Conservation (phyloP, 2,888 invertebrate species). For the Fragum sueziense region DNA sequence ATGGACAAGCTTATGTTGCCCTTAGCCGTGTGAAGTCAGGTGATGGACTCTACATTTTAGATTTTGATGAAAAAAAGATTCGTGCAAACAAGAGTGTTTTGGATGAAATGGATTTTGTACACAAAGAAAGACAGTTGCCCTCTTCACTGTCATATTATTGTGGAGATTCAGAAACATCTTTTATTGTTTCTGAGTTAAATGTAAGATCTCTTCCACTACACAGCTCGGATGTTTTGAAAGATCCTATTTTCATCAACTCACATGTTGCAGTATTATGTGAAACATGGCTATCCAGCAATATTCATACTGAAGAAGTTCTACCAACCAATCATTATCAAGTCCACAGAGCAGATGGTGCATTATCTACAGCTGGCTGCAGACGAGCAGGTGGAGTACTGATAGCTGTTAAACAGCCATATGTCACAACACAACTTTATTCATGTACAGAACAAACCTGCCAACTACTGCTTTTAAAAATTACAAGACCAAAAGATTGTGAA, state of each 20-base stretch:
- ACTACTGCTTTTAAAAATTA: too few species aligned
- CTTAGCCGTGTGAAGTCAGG: conserved; percentile 45
- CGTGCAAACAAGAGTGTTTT: not conserved
- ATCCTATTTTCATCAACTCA: conserved; percentile 10
- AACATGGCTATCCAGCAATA: conserved; percentile 17
- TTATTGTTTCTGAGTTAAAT: too few species aligned
- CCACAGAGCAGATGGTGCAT: too few species aligned
- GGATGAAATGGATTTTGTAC: not conserved
- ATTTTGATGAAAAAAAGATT: conserved; percentile 35
- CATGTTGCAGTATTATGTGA: conserved; percentile 17
- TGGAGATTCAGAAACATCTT: conserved; percentile 1
- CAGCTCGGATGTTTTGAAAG: conserved; percentile 6
- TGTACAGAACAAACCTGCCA: too few species aligned
- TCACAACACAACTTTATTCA: too few species aligned
- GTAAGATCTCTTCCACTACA: too few species aligned
- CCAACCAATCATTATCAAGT: not conserved
- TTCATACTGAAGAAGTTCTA: not conserved
- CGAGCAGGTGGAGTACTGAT: too few species aligned
- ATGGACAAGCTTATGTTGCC: conserved; percentile 45
- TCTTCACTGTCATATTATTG: not conserved
- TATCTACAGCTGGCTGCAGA: too few species aligned
- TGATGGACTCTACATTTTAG: conserved; percentile 18
- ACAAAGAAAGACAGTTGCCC: too few species aligned
- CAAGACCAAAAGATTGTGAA: too few species aligned
- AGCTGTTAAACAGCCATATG: too few species aligned